phyloP scores from a whole-genome alignment of 2,113 vertebrate species.

The Phrynocephalus versicolor region DNA sequence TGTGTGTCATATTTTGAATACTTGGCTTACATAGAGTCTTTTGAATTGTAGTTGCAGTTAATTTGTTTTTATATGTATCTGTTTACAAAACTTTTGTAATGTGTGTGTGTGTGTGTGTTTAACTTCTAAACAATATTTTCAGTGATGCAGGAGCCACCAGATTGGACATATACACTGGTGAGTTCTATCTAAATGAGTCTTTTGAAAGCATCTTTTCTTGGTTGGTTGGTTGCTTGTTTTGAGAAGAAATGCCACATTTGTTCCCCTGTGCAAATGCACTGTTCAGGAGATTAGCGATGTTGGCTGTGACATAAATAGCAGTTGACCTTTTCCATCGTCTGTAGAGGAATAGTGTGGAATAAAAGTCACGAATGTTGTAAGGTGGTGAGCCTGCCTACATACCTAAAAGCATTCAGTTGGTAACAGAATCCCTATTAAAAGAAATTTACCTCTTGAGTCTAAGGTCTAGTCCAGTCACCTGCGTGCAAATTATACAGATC shows the following conservation, averaged over 20 bases:
- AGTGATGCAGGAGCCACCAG: conserved; percentile 83
- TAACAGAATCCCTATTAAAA: conserved; percentile 3
- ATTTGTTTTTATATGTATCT: background rate
- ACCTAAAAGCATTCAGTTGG: background rate
- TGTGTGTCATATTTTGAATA: background rate
- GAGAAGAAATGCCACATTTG: conserved; percentile 22
- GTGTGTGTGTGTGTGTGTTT: conserved; percentile 16
- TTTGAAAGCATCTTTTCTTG: background rate
- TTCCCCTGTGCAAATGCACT: background rate
- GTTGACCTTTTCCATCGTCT: background rate
- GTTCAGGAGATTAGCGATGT: conserved; percentile 7
- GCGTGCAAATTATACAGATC: background rate
- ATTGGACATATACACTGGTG: conserved; percentile 88
- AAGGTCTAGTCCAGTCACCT: background rate
- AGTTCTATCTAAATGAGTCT: conserved; percentile 32
- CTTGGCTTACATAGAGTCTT: background rate
- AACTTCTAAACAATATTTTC: conserved; percentile 62
- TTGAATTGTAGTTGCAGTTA: background rate
- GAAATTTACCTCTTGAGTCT: background rate
- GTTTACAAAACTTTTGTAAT: conserved; percentile 40
- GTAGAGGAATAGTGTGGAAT: background rate
- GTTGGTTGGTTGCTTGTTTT: background rate
- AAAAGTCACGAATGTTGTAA: background rate
- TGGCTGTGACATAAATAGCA: background rate
- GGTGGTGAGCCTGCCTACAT: background rate